Evolutionary conservation across 2,797 vertebrate species (phyloP), one percentile per base, ranked within the genome.

Genomic region (Anniella stebbinsi): DNA sequence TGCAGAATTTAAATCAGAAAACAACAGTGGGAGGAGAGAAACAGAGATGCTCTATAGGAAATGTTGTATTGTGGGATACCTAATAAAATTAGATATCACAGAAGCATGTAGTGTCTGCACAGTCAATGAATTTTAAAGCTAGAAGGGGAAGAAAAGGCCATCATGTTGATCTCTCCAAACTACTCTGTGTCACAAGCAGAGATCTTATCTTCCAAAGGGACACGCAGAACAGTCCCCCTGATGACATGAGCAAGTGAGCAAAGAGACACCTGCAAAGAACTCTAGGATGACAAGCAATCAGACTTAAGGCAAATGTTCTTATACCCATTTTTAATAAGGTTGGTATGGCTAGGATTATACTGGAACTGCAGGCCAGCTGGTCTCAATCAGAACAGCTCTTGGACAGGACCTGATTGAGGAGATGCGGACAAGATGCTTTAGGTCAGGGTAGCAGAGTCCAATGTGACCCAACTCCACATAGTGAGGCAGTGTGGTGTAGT

Each of bases 1-100:
- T 66, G 41, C 63, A 78, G 84, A 89, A 91, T 89, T 87, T 83
- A 77, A 86, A 89, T 89, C 63, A 70, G 15, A 82, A 89, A 75
- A 57, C 45, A 75, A 48, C n/a, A 45, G 51, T 69, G 21, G 18
- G 51, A 63, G 13, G 33, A 38, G 81, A 73, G 73, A 84, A 51
- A 87, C 38, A 41, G 33, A 63, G 25, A 30, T 63, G 36, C 69
- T 48, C 45, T 70, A 57, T 30, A 57, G 15, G 12, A 54, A 87
- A 57, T 85, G 48, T 77, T 57, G 45, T 78, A 51, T 33, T 54
- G 57, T 83, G 60, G 48, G 60, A 76, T 83, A 28, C 11, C 38
- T 76, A 69, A 90, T 87, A n/a, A 15, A n/a, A 78, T 45, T 60
- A 84, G 18, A 1, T 78, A n/a, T 87, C 60, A 0, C 63, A 70